Conservation (phyloP, 1,140 invertebrate genomes). For the Epicauta chinensis region DNA sequence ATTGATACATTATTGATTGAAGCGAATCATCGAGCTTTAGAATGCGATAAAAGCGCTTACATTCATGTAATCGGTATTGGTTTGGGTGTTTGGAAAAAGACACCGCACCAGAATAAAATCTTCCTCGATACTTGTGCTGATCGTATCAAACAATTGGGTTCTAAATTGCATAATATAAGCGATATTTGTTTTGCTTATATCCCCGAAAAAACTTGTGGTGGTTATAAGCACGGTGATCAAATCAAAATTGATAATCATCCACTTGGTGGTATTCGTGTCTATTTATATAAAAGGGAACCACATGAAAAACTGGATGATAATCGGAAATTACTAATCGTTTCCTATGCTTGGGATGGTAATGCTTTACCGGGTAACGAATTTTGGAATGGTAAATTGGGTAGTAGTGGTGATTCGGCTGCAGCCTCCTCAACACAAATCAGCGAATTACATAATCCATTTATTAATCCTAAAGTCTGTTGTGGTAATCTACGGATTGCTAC, state of each 20-base stretch:
- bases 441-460: constrained; percentile 52
- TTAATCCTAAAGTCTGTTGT: constrained; percentile 41
- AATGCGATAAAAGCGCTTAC: constrained; percentile 30
- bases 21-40: constrained; percentile 33
- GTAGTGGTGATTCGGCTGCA: constrained; percentile 57
- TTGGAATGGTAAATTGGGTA: constrained; percentile 43
- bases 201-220: constrained; percentile 21
- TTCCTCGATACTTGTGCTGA: constrained; percentile 45
- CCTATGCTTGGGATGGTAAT: constrained; percentile 63
- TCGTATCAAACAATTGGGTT: constrained; percentile 31
- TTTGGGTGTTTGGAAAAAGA: constrained; percentile 48
- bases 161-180: constrained; percentile 40
- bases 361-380: constrained; percentile 58
- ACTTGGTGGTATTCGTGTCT: constrained; percentile 44
- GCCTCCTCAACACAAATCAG: constrained; percentile 52
- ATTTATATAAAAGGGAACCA: constrained; percentile 43
- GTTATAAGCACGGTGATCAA: constrained; percentile 21
- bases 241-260: constrained; percentile 27
- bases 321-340: constrained; percentile 52
- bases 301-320: constrained; percentile 37
- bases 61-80: constrained; percentile 45
- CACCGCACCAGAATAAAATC: constrained; percentile 43
- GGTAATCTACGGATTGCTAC: constrained; percentile 27
- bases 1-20: constrained; percentile 37
- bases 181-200: constrained; percentile 48